Base-by-base conservation (phyloP, 2,113 vertebrate genomes). In the Malaclemys terrapin region DNA sequence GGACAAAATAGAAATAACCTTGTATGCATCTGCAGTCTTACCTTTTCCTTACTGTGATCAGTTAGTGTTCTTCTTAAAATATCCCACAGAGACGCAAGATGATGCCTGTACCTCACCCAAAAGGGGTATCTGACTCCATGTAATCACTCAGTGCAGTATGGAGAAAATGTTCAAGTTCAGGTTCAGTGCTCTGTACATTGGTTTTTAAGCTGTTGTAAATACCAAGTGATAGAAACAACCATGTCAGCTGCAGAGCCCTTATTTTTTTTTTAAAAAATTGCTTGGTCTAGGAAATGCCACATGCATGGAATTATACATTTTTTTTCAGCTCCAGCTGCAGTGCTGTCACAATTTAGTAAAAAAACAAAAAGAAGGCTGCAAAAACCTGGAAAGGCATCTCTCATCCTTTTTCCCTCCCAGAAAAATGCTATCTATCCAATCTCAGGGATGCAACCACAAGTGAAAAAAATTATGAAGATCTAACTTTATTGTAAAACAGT, bases 151-250 rank as follows among this genome's bases (percentile, higher is more conserved):
- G 76, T 24, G 42, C 91, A 94, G 89, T 90, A 91, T 89, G 89
- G 93, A 97, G 82, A 96, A 97, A 98, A 96, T 80, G 29, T 94
- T 83, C 94, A 98, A 83, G 89, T 96, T 97, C 35, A 52, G 89
- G 84, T 96, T 97, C 93, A 96, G 62, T 35, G 78, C 95, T 89
- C 50, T 90, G 82, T 89, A 17, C 3, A 0, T 14, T 84, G 54
- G 90, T 89, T 94, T 94, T 94, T 47, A 83, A 89, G 86, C 1
- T 8, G 62, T 42, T 87, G n/a, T 8, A 84, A 87, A 65, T 9
- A 49, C 79, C 50, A 83, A 96, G 54, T 2, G 80, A 29, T 1
- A 88, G 78, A 80, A 94, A n/a, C 10, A 29, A 80, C 4, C 90
- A 45, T 3, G 31, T 54, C 65, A 1, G 56, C 9, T 89, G 16